Base-by-base conservation (phyloP, 2,113 vertebrate genomes). In the Trochalopteron elliotii region DNA sequence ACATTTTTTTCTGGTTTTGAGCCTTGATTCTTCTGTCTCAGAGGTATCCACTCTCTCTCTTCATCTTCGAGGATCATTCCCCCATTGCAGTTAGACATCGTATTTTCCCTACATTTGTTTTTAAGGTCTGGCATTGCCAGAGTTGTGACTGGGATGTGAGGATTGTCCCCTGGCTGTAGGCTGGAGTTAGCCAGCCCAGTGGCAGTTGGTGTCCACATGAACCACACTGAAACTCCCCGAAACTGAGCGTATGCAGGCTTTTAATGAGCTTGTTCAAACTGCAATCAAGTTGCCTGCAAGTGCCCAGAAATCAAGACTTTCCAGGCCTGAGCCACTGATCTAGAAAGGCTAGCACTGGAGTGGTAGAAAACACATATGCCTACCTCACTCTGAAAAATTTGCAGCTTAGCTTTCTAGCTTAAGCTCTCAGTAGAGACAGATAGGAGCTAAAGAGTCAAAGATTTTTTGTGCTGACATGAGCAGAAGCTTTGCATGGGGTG, bases 41-140 rank as follows among this genome's bases (percentile, higher is more conserved):
- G 53, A 69, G 27, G 21, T 33, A 42, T 40, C 5, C 2, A 25
- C 20, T 78, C 19, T 81, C 40, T 25, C 13, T 53, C 2, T 15
- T 5, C 9, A 13, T 37, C 24, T 64, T 74, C 3, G 6, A 30
- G 5, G 23, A 67, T 67, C 13, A 28, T 77, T 86, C 11, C 11
- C 5, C 15, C 18, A 23, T 16, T 94, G 57, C 22, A 74, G 13
- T 16, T 39, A 39, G 17, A 19, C 8, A 37, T 8, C 1, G 0
- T 44, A 8, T 56, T 87, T 44, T 55, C 6, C 17, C 9, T 1
- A 0, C 2, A 7, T 25, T 8, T 2, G 2, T 70, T 64, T 68
- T 9, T 68, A 28, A 80, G n/a, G 8, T 37, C n/a, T 72, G 42
- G 15, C 33, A 39, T 18, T 52, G 55, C 69, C 55, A 57, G 69